A percentile compares a stretch with the other conserved stretches of the same genome.
phyloP scores from a whole-genome alignment of 1,140 invertebrate species.

The Campoletis sonorensis region DNA sequence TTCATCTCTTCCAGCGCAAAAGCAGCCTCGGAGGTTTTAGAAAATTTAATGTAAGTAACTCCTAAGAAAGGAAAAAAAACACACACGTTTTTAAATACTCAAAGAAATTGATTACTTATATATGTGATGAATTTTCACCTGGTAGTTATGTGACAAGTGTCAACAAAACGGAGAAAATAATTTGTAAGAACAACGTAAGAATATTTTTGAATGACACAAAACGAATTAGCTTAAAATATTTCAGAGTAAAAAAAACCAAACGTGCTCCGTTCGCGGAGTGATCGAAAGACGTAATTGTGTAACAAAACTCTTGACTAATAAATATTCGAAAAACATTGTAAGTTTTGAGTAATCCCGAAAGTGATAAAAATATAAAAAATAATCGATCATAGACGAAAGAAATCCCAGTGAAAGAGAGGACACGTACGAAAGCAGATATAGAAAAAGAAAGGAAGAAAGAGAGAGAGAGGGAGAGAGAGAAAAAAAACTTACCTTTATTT shows the following conservation, averaged over 20 bases:
- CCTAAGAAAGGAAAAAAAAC: conserved; percentile 76
- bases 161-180: too few relatives aligned
- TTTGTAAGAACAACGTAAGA: neutral
- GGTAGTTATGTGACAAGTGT: too few relatives aligned
- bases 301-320: neutral
- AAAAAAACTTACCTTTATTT: conserved; percentile 84
- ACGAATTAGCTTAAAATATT: neutral
- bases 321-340: neutral
- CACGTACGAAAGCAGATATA: neutral
- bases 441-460: conserved; percentile 53
- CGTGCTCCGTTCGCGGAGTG: neutral
- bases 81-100: neutral
- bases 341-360: neutral
- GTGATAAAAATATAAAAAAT: conserved; percentile 11
- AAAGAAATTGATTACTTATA: too few relatives aligned
- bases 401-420: neutral
- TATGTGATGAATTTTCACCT: too few relatives aligned
- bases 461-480: conserved; percentile 47
- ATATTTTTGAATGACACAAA: neutral
- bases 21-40: conserved; percentile 91
- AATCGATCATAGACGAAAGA: neutral
- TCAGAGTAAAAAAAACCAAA: neutral
- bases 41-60: conserved; percentile 89
- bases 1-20: conserved; percentile 91
- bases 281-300: neutral